phyloP scores from a whole-genome alignment of 2,113 vertebrate species.

The Tonatia bakeri region DNA sequence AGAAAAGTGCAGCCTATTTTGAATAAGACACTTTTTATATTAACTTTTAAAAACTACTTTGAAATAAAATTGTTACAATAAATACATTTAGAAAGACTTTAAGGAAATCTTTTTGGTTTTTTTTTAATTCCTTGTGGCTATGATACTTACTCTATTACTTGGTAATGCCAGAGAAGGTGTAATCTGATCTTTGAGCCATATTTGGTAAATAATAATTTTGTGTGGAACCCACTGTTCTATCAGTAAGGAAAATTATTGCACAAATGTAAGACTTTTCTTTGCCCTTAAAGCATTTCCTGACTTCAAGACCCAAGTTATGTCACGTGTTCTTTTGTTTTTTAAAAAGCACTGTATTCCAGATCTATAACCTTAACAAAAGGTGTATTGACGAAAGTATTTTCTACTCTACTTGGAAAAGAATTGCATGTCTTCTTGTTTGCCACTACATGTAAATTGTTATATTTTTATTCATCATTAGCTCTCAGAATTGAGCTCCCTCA shows the following conservation, averaged over 20 bases:
- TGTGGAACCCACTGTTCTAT: slow-evolving; percentile 78
- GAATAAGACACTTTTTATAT: background rate
- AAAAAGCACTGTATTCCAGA: background rate
- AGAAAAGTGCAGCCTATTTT: background rate
- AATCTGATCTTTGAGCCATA: slow-evolving; percentile 74
- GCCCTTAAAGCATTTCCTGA: slow-evolving; percentile 44
- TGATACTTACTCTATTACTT: slow-evolving; percentile 70
- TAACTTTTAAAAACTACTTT: slow-evolving; percentile 48
- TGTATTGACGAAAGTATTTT: slow-evolving; percentile 9
- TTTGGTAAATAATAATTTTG: slow-evolving; percentile 82
- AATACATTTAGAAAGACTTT: slow-evolving; percentile 56
- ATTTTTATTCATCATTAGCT: slow-evolving; percentile 4
- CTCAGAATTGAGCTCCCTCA: slow-evolving; percentile 6
- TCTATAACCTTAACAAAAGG: background rate
- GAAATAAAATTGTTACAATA: slow-evolving; percentile 56
- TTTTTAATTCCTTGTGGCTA: slow-evolving; percentile 75
- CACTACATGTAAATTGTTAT: slow-evolving; percentile 5
- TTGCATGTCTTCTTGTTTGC: background rate
- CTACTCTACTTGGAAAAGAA: background rate
- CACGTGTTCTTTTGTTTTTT: slow-evolving; percentile 28
- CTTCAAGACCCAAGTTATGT: background rate
- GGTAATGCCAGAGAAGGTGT: slow-evolving; percentile 74
- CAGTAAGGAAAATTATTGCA: slow-evolving; percentile 69
- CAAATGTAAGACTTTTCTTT: slow-evolving; percentile 61
- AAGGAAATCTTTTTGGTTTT: background rate